phyloP scores from a whole-genome alignment of 2,888 invertebrate species.

The Polyommatus icarus region DNA sequence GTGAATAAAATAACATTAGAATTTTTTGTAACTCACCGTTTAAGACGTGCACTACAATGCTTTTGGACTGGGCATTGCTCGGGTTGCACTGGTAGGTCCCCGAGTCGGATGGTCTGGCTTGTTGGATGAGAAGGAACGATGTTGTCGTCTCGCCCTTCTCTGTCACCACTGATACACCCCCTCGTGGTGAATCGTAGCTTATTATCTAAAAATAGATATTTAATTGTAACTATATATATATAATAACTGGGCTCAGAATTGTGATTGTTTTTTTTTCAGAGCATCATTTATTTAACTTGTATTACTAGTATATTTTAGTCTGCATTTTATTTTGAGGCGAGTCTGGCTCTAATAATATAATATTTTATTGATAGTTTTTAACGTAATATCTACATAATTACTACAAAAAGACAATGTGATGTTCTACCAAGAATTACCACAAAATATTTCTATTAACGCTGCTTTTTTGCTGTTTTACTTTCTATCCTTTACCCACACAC shows the following conservation, averaged over 20 bases:
- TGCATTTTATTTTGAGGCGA: not conserved
- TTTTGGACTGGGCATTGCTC: slow-evolving; percentile 94
- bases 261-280: not conserved
- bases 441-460: not conserved
- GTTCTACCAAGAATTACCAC: too few relatives aligned
- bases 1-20: not conserved
- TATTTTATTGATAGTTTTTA: too few relatives aligned
- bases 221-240: too few relatives aligned
- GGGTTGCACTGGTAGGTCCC: slow-evolving; percentile 97
- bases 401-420: too few relatives aligned
- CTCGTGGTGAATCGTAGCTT: slow-evolving; percentile 94
- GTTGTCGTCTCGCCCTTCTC: slow-evolving; percentile 95
- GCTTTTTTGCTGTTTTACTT: not conserved
- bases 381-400: too few relatives aligned
- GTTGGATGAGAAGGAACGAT: slow-evolving; percentile 93
- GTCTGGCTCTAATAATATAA: too few relatives aligned
- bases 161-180: slow-evolving; percentile 94
- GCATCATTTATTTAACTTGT: not conserved
- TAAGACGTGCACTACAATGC: slow-evolving; percentile 94
- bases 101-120: slow-evolving; percentile 91
- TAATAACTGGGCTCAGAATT: not conserved
- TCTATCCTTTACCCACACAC: not conserved
- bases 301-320: not conserved
- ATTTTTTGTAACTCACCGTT: slow-evolving; percentile 85
- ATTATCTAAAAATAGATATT: slow-evolving; percentile 84